A percentile compares a stretch with the other conserved stretches of the same genome.
Conservation (phyloP, 2,888 invertebrate species). For the Vannuccia rotundouncinata region DNA sequence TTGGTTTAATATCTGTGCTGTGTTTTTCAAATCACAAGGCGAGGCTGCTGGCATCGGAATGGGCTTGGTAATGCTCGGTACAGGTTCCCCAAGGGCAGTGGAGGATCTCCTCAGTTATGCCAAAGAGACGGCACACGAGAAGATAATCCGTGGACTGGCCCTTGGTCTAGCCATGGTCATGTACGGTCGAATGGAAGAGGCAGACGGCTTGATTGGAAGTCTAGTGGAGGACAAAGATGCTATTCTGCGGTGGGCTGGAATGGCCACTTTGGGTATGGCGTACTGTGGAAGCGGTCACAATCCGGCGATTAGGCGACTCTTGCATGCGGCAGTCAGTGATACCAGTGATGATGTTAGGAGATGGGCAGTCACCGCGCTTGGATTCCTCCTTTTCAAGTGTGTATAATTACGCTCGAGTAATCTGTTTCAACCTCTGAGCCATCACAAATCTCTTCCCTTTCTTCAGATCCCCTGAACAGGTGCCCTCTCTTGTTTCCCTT, state of each 20-base stretch:
- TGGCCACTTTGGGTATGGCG: constrained; percentile 95
- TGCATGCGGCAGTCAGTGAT: constrained; percentile 94
- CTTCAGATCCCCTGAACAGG: constrained; percentile 66
- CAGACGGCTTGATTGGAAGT: constrained; percentile 82
- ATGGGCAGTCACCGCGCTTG: constrained; percentile 94
- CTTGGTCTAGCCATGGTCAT: constrained; percentile 91
- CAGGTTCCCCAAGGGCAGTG: constrained; percentile 77
- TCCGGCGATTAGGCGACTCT: constrained; percentile 81
- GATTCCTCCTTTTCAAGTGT: constrained; percentile 85
- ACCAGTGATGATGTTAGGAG: constrained; percentile 97
- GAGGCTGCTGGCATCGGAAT: constrained; percentile 98
- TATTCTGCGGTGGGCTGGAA: constrained; percentile 84
- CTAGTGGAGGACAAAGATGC: constrained; percentile 88
- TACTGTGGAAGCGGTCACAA: constrained; percentile 97
- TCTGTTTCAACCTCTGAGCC: too few relatives aligned
- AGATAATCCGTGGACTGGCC: constrained; percentile 89
- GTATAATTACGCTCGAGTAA: too few relatives aligned
- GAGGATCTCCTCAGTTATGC: constrained; percentile 87
- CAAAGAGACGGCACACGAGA: constrained; percentile 93
- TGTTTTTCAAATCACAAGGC: too few relatives aligned
- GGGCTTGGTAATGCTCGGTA: constrained; percentile 98
- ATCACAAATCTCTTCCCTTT: too few relatives aligned
- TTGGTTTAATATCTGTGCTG: too few relatives aligned
- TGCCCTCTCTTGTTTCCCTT: constrained; percentile 87
- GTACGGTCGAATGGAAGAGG: constrained; percentile 93